Evolutionary conservation across 2,888 invertebrate genomes (phyloP).

Genomic region (Lacanobia oleracea): DNA sequence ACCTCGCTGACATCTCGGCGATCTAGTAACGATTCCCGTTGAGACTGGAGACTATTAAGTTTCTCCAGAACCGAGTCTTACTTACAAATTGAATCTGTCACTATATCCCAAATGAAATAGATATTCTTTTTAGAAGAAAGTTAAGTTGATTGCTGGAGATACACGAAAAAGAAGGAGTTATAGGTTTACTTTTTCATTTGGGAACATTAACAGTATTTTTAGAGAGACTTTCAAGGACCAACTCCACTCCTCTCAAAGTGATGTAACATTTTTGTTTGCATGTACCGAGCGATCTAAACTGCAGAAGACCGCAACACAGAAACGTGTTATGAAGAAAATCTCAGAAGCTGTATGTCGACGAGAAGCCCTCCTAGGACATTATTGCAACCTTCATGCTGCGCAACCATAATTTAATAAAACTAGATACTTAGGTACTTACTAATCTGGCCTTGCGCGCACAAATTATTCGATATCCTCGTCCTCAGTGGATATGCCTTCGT

Average conservation of each 20-base stretch:
- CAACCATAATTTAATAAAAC: conserved; percentile 35
- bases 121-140: conserved; percentile 35
- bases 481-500: not conserved
- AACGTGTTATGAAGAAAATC: conserved; percentile 21
- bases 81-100: conserved; percentile 65
- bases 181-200: conserved; percentile 3
- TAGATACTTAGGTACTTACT: conserved; percentile 3
- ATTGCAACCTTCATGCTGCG: conserved; percentile 11
- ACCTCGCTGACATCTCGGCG: conserved; percentile 42
- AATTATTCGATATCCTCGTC: conserved; percentile 28
- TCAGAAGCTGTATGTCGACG: not conserved
- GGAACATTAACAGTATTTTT: not conserved
- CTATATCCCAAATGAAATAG: conserved; percentile 36
- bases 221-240: not conserved
- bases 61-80: conserved; percentile 52
- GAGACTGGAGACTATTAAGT: conserved; percentile 64
- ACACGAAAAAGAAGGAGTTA: conserved; percentile 6
- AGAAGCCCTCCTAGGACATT: conserved; percentile 22
- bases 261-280: not conserved
- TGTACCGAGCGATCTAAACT: not conserved
- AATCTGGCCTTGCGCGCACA: conserved; percentile 3
- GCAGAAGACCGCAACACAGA: not conserved
- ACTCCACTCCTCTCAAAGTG: not conserved
- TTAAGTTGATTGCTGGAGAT: conserved; percentile 1
- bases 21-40: conserved; percentile 55